phyloP scores from a whole-genome alignment of 1,140 invertebrate genomes.

The Centruroides sculpturatus region DNA sequence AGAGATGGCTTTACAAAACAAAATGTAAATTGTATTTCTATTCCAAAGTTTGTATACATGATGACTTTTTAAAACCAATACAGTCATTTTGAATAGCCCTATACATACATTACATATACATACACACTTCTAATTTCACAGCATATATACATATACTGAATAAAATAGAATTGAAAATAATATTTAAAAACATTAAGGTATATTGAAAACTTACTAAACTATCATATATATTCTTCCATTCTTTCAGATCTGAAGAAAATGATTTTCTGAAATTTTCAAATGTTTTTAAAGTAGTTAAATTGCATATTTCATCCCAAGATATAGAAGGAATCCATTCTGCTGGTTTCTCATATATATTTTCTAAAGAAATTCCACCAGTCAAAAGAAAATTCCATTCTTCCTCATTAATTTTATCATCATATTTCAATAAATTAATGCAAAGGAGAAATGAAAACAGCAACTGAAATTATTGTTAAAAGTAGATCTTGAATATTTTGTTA shows the following conservation, averaged over 20 bases:
- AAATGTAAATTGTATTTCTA: too few species aligned
- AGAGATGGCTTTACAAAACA: too few species aligned
- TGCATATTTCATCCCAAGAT: constrained; percentile 71
- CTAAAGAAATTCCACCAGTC: constrained; percentile 67
- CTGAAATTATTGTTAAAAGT: constrained; percentile 33
- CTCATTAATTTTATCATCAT: constrained; percentile 46
- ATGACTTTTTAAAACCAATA: too few species aligned
- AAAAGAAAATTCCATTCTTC: constrained; percentile 75
- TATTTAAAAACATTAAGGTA: too few species aligned
- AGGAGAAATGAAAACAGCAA: constrained; percentile 78
- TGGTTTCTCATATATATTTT: constrained; percentile 58
- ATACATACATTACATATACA: too few species aligned
- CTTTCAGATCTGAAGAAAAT: constrained; percentile 27
- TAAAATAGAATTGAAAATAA: too few species aligned
- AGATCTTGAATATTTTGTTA: too few species aligned
- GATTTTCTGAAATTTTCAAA: constrained; percentile 38
- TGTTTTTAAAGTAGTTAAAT: constrained; percentile 44
- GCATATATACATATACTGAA: too few species aligned
- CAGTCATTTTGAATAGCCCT: too few species aligned
- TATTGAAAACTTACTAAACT: background rate
- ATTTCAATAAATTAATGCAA: constrained; percentile 62
- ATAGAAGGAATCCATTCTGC: constrained; percentile 52
- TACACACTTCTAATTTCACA: too few species aligned
- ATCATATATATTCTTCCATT: constrained; percentile 23
- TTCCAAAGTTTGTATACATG: too few species aligned